These are phyloP conservation scores for Chromis chromis DNA, from an alignment of 2,797 vertebrate genomes.

Conservation along the genomic window DNA sequence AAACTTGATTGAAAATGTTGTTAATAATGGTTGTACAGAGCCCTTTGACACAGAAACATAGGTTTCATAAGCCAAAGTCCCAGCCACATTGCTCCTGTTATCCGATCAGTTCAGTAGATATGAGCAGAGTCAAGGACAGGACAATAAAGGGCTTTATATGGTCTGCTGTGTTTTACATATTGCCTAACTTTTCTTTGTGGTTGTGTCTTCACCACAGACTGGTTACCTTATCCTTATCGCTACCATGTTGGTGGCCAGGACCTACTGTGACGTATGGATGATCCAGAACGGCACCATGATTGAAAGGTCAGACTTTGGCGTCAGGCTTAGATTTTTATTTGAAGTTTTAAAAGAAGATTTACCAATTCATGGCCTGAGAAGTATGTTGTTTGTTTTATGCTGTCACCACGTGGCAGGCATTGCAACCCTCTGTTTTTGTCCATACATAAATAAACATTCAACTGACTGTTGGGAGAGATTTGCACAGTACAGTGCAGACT, in stretches of 20 bases:
- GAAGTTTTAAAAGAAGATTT: not conserved
- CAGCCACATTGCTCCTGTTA: constrained; percentile 25
- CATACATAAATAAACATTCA: not conserved
- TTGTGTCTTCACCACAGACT: constrained; percentile 79
- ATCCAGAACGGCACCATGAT: constrained; percentile 99
- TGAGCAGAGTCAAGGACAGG: constrained; percentile 23
- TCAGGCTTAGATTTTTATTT: not conserved
- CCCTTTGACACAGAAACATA: constrained; percentile 50
- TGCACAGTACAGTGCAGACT: too few relatives aligned
- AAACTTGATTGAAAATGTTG: not conserved
- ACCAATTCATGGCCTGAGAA: not conserved
- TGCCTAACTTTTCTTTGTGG: not conserved
- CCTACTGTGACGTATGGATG: constrained; percentile 99
- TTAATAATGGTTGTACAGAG: not conserved
- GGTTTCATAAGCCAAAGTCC: constrained; percentile 45
- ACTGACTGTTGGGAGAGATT: not conserved
- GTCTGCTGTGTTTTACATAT: constrained; percentile 4
- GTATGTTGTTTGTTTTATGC: not conserved
- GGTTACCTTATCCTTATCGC: constrained; percentile 95
- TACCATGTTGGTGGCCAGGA: constrained; percentile 92
- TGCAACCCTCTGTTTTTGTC: not conserved
- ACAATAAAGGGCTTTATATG: constrained; percentile 33
- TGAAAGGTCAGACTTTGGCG: constrained; percentile 88
- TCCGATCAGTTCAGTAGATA: constrained; percentile 42
- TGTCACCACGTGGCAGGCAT: too few relatives aligned